phyloP scores from a whole-genome alignment of 2,888 invertebrate species.

The Calliphora vomitoria region DNA sequence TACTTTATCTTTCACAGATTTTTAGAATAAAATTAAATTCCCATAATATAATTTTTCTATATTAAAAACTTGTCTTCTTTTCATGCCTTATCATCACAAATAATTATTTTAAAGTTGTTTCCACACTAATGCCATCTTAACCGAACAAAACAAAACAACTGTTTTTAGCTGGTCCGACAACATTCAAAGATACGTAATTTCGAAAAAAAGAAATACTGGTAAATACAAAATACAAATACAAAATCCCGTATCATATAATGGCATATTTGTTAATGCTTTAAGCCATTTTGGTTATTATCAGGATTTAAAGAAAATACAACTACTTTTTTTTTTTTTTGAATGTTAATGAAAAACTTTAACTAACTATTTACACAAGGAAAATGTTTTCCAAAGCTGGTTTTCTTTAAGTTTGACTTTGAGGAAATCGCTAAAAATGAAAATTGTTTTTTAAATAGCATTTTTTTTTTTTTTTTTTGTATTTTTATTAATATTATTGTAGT shows the following conservation, averaged over 20 bases:
- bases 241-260: slow-evolving; percentile 56
- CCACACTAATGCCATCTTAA: slow-evolving; percentile 33
- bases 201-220: background rate
- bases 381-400: slow-evolving; percentile 37
- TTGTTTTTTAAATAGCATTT: slow-evolving; percentile 21
- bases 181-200: slow-evolving; percentile 40
- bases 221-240: background rate
- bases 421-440: slow-evolving; percentile 46
- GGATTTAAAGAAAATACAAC: slow-evolving; percentile 37
- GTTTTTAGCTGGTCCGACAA: slow-evolving; percentile 49
- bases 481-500: background rate
- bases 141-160: slow-evolving; percentile 18
- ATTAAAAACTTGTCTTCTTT: slow-evolving; percentile 57
- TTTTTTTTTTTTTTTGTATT: background rate
- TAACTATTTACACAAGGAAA: slow-evolving; percentile 24
- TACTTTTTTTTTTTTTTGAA: background rate
- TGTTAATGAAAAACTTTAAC: slow-evolving; percentile 51
- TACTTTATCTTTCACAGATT: slow-evolving; percentile 13
- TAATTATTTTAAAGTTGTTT: slow-evolving; percentile 64
- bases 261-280: slow-evolving; percentile 64
- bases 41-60: slow-evolving; percentile 48
- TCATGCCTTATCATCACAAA: slow-evolving; percentile 48
- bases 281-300: slow-evolving; percentile 60
- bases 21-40: slow-evolving; percentile 59
- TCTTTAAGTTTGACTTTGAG: slow-evolving; percentile 48